Base-by-base conservation (phyloP, 1,140 invertebrate species). In the Micrasema longulum region DNA sequence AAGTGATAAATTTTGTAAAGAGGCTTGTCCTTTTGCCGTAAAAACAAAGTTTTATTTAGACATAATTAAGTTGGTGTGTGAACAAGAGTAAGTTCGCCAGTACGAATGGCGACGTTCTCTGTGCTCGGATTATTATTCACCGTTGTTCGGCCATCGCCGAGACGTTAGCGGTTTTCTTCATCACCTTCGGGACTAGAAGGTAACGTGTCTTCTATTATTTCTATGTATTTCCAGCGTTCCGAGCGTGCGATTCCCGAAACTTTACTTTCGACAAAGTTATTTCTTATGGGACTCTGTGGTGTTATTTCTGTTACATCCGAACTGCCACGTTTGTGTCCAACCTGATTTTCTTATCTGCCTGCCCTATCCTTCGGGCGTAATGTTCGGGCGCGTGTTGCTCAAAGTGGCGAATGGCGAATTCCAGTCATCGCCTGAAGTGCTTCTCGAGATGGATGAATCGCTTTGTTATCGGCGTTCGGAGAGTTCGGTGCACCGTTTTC, bases 41-140 rank as follows among this genome's bases (percentile, higher is more conserved):
- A 55, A 52, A 50, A 55, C 50, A 31, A 57, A 67, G 47, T 55
- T 55, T 55, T 31, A 16, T 52, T 22, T 36, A 45, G 64, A 67
- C 64, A 52, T 47, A 67, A 38, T 67, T 22, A 22, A 67, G 64
- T 67, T 67, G 31, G 50, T 69, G 50, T 20, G 20, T 43, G 18
- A 26, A 41, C 12, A 69, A 55, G 35, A 45, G 66, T 38, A 48
- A 47, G 50, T 22, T 50, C 50, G 52, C 36, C 35, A 14, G 66
- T 69, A 36, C 52, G 36, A 69, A 69, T 69, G 66, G 66, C 66
- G 66, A 69, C 66, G 66, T 69, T 69, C 52, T 60, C 23, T 57
- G 66, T 69, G 66, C 22, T 45, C 36, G 66, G 66, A 69, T 41
- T 67, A 53, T 41, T 68, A 69, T 69, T 69, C 66, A 69, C 66